These are phyloP conservation scores for Formica exsecta DNA, from an alignment of 1,140 invertebrate genomes.

Conservation along the genomic window DNA sequence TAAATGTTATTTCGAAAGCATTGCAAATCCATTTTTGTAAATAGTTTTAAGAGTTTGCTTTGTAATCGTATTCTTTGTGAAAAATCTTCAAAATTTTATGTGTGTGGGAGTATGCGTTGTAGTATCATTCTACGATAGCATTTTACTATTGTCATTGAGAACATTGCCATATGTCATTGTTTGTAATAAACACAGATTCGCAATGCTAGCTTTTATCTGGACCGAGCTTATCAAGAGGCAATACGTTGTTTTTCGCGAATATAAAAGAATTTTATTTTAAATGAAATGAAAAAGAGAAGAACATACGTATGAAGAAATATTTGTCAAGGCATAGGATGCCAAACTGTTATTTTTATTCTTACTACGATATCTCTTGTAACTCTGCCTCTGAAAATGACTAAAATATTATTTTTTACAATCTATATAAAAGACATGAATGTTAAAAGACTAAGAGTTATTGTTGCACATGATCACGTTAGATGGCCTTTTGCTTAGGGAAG, in stretches of 20 bases:
- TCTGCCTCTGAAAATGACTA: conserved; percentile 72
- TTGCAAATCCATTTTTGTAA: conserved; percentile 78
- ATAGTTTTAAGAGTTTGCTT: conserved; percentile 76
- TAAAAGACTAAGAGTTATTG: conserved; percentile 69
- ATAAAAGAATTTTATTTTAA: conserved; percentile 42
- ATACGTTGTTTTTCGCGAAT: conserved; percentile 35
- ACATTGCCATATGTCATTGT: conserved; percentile 38
- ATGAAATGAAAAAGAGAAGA: conserved; percentile 43
- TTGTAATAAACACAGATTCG: conserved; percentile 10
- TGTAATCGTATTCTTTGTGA: conserved; percentile 23
- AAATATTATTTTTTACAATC: conserved; percentile 83
- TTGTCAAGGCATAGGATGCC: conserved; percentile 12
- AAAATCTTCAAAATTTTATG: conserved; percentile 48
- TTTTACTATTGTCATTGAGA: conserved; percentile 53
- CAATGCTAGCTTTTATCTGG: conserved; percentile 51
- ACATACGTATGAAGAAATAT: conserved; percentile 25
- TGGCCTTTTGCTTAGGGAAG: conserved; percentile 75
- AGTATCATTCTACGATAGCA: conserved; percentile 56
- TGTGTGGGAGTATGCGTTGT: conserved; percentile 52
- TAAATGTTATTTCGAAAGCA: conserved; percentile 55
- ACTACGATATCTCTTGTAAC: conserved; percentile 77
- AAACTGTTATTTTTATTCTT: conserved; percentile 80
- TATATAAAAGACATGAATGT: conserved; percentile 72
- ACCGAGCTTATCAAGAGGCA: conserved; percentile 66
- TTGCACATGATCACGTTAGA: conserved; percentile 69